Conservation (phyloP, 2,113 vertebrate genomes). For the Gasterosteus aculeatus region DNA sequence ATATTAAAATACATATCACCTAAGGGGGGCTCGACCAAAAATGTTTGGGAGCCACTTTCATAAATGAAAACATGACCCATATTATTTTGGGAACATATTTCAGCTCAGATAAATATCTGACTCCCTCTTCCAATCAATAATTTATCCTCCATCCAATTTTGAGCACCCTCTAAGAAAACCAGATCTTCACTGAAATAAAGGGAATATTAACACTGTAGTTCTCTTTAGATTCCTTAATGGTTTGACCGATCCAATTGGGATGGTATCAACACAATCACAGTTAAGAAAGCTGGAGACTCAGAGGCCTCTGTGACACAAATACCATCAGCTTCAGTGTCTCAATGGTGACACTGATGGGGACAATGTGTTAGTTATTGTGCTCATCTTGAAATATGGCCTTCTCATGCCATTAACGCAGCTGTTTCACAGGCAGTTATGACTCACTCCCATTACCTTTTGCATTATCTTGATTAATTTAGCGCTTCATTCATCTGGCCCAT, state of each 20-base stretch:
- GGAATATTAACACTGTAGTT: not conserved
- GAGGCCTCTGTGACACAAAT: not conserved
- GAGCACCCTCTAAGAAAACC: constrained; percentile 9
- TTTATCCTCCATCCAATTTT: constrained; percentile 9
- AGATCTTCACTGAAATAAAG: not conserved
- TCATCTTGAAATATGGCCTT: not conserved
- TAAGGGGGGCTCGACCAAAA: too few relatives aligned
- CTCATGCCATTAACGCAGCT: not conserved
- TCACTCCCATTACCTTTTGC: not conserved
- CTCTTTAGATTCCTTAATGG: not conserved
- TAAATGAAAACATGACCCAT: constrained; percentile 53
- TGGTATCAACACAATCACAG: not conserved
- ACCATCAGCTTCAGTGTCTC: constrained; percentile 3
- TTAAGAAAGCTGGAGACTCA: not conserved
- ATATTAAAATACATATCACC: too few relatives aligned
- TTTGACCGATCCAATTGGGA: constrained; percentile 6
- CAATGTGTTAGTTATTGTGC: not conserved
- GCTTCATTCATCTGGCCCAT: not conserved
- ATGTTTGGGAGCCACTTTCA: too few relatives aligned
- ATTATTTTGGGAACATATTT: constrained; percentile 28
- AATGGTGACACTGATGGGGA: constrained; percentile 6
- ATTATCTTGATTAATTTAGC: constrained; percentile 12
- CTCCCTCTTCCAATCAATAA: constrained; percentile 10
- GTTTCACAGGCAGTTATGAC: not conserved
- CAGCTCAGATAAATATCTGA: constrained; percentile 19